These are phyloP conservation scores for Cryptophagus acutangulus DNA, from an alignment of 2,888 invertebrate genomes.

Conservation along the genomic window DNA sequence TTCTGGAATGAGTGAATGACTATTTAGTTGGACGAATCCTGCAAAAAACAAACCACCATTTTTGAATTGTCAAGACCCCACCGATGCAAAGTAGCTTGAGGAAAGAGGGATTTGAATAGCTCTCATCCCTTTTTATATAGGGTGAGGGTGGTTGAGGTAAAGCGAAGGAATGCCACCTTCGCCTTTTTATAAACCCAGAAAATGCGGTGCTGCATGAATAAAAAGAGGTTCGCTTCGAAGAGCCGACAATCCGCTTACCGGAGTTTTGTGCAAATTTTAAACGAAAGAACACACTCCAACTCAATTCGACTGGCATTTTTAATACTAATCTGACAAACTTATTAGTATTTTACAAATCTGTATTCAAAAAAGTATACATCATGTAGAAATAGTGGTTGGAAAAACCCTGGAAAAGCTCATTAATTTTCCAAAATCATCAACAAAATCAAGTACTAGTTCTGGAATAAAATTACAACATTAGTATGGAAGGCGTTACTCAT, in stretches of 20 bases:
- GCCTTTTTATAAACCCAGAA: slow-evolving; percentile 39
- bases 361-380: too few relatives aligned
- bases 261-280: slow-evolving; percentile 39
- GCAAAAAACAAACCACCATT: background rate
- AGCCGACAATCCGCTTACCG: slow-evolving; percentile 37
- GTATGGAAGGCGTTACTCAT: slow-evolving; percentile 13
- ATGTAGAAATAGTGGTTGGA: background rate
- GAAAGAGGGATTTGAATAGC: slow-evolving; percentile 19
- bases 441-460: slow-evolving; percentile 17
- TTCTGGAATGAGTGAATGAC: too few relatives aligned
- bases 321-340: slow-evolving; percentile 34
- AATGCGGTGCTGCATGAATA: slow-evolving; percentile 43
- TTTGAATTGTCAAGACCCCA: slow-evolving; percentile 7
- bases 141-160: slow-evolving; percentile 21
- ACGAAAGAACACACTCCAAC: slow-evolving; percentile 27
- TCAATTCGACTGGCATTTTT: slow-evolving; percentile 27
- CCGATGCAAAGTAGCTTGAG: slow-evolving; percentile 26
- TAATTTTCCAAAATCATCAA: too few relatives aligned
- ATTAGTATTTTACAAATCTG: too few relatives aligned
- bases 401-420: too few relatives aligned
- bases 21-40: too few relatives aligned
- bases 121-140: slow-evolving; percentile 12
- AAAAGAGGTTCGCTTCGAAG: slow-evolving; percentile 37
- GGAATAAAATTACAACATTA: slow-evolving; percentile 21
- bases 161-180: slow-evolving; percentile 26